Evolutionary conservation across 1,140 invertebrate species (phyloP).

Genomic region (Drosophila auraria): DNA sequence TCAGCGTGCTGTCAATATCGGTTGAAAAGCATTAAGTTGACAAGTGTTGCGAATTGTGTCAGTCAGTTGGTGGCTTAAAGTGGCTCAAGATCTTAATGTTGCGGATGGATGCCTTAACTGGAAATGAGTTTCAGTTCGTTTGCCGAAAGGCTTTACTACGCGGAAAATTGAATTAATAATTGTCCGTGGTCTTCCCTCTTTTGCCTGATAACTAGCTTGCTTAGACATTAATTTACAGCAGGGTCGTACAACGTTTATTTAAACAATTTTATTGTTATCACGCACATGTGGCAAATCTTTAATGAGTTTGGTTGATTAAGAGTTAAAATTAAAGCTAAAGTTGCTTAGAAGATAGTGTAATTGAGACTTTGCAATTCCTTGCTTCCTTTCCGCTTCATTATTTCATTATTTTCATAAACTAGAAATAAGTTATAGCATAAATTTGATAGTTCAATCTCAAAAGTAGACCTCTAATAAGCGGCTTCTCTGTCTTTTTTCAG

Average conservation of each 20-base stretch:
- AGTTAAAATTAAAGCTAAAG: neutral
- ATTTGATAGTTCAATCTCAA: neutral
- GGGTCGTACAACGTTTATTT: constrained; percentile 14
- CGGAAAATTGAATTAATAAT: constrained; percentile 48
- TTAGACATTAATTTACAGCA: constrained; percentile 14
- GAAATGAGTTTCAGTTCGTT: constrained; percentile 44
- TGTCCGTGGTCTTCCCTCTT: constrained; percentile 5
- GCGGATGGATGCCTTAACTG: constrained; percentile 36
- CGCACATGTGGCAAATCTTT: neutral
- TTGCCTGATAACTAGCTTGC: constrained; percentile 3
- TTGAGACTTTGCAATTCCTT: neutral
- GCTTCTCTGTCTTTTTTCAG: constrained; percentile 86
- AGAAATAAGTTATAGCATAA: neutral
- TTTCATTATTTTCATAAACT: constrained; percentile 4
- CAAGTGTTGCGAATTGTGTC: constrained; percentile 77
- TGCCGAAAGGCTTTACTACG: constrained; percentile 45
- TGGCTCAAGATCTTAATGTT: constrained; percentile 63
- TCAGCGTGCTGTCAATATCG: constrained; percentile 69
- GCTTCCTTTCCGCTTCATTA: neutral
- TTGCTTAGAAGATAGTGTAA: too few relatives aligned
- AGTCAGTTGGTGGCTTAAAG: constrained; percentile 53
- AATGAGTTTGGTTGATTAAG: constrained; percentile 3
- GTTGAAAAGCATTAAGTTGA: constrained; percentile 64
- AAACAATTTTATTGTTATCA: constrained; percentile 16
- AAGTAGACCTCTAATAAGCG: constrained; percentile 44